phyloP scores from a whole-genome alignment of 1,140 invertebrate species.

The Neuroterus valhalla region DNA sequence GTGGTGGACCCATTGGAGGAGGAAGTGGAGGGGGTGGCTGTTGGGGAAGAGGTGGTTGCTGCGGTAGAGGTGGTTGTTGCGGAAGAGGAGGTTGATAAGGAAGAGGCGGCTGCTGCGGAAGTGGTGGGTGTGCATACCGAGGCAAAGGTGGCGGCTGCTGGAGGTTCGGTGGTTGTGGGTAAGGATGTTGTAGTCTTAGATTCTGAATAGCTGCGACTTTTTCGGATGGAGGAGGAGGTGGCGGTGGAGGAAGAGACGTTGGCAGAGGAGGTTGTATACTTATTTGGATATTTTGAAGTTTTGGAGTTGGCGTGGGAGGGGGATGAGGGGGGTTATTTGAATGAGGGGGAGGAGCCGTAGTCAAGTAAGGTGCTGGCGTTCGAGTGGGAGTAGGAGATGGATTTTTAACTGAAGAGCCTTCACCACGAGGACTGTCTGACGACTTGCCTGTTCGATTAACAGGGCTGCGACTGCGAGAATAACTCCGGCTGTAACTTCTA shows the following conservation, averaged over 20 bases:
- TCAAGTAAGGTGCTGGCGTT: conserved; percentile 20
- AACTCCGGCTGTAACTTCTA: conserved; percentile 71
- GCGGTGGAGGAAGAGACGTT: conserved; percentile 30
- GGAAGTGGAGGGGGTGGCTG: conserved; percentile 36
- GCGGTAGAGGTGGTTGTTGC: conserved; percentile 19
- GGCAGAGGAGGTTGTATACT: conserved; percentile 19
- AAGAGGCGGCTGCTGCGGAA: conserved; percentile 37
- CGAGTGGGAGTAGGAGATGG: conserved; percentile 22
- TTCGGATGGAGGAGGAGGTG: background rate
- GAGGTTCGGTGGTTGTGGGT: conserved; percentile 43
- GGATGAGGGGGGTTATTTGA: background rate
- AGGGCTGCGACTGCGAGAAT: conserved; percentile 71
- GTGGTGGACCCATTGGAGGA: conserved; percentile 38
- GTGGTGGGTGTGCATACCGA: conserved; percentile 38
- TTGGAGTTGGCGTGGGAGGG: conserved; percentile 31
- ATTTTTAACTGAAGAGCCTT: conserved; percentile 43
- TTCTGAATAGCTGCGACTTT: conserved; percentile 28
- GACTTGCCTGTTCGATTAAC: conserved; percentile 68
- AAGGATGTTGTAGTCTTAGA: conserved; percentile 40
- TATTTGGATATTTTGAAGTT: conserved; percentile 10
- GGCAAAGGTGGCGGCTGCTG: conserved; percentile 42
- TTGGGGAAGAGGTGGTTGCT: conserved; percentile 41
- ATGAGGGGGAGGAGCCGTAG: background rate
- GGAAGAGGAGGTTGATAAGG: conserved; percentile 41
- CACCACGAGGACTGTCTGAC: conserved; percentile 51